These are phyloP conservation scores for Apeltes quadracus DNA, from an alignment of 2,113 vertebrate species.

Conservation along the genomic window DNA sequence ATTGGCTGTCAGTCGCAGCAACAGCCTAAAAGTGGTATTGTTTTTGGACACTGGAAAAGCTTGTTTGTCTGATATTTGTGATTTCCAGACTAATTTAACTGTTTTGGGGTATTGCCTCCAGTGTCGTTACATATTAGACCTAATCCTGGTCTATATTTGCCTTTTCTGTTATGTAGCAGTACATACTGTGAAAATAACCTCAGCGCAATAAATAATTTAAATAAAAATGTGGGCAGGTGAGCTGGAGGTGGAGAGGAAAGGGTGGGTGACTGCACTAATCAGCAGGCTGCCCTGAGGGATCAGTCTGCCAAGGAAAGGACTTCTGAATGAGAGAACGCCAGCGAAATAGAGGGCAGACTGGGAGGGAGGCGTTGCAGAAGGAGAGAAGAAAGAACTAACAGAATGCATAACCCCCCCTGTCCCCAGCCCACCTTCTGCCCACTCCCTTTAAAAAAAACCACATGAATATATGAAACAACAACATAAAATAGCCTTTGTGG, in stretches of 20 bases:
- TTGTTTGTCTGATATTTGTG: background rate
- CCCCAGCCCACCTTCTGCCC: too few relatives aligned
- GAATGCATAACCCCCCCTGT: constrained; percentile 11
- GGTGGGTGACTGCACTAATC: constrained; percentile 72
- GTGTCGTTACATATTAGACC: background rate
- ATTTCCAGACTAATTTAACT: background rate
- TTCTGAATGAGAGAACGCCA: constrained; percentile 58
- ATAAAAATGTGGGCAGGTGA: constrained; percentile 47
- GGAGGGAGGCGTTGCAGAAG: background rate
- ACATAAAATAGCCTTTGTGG: constrained; percentile 11
- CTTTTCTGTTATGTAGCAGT: constrained; percentile 19
- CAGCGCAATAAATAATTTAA: constrained; percentile 50
- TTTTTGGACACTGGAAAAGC: background rate
- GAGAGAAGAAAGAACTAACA: constrained; percentile 38
- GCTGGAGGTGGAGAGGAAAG: constrained; percentile 18
- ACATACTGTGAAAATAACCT: constrained; percentile 30
- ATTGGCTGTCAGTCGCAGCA: background rate
- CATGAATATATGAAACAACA: background rate
- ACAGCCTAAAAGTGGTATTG: background rate
- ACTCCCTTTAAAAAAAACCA: background rate
- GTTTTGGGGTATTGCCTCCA: constrained; percentile 4
- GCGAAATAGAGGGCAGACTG: constrained; percentile 49
- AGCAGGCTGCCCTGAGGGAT: constrained; percentile 65
- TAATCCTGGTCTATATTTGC: background rate
- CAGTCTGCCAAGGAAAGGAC: constrained; percentile 62